Base-by-base conservation (phyloP, 1,140 invertebrate species). In the Teleogryllus occipitalis region DNA sequence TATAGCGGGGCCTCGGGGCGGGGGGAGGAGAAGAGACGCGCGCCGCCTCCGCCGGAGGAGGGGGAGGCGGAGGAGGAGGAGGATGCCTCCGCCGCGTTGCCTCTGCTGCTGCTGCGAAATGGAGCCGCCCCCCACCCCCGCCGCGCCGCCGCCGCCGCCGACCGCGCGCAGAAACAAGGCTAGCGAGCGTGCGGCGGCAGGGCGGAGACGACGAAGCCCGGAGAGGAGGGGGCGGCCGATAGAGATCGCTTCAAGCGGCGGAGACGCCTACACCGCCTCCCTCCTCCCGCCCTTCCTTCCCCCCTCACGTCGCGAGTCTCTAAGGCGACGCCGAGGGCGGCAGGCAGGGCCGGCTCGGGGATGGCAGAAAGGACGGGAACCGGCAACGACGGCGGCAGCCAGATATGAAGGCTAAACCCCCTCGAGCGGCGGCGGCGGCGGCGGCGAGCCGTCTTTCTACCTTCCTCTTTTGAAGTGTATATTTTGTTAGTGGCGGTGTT, bases 131-230 rank as follows among this genome's bases (percentile, higher is more conserved):
- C 54, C 10, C 54, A 1, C 1, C 10, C 54, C 10, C 54, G 2
- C 54, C 2, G 2, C 54, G 54, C 54, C n/a, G n/a, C 8, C 49
- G 49, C 49, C 49, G 54, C 76, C 46, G n/a, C 76, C 49, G 18
- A 49, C 47, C 76, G 48, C 76, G 76, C 48, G 76, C 76, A 48
- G 47, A 48, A 77, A 48, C 75, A 47, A 76, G 75, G 47, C 47
- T 48, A 48, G 48, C 76, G 75, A 39, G 46, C 21, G 46, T 21
- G 7, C 0, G 22, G 76, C 47, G 54, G 54, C 10, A 65, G 54
- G 7, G 54, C 54, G 54, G 54, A 18, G 10, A 65, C 10, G 54
- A 18, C 54, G 54, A 65, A 18, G 54, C 54, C 10, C 10, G 54
- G 54, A 10, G 54, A 65, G 54, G 54, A 18, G 18, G 10, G 15